Evolutionary conservation across 30 jellyfish, hydroid and myxozoan species (phyloP), one percentile per base, ranked within the genome.

Genomic region (Phacellophora camtschatica): DNA sequence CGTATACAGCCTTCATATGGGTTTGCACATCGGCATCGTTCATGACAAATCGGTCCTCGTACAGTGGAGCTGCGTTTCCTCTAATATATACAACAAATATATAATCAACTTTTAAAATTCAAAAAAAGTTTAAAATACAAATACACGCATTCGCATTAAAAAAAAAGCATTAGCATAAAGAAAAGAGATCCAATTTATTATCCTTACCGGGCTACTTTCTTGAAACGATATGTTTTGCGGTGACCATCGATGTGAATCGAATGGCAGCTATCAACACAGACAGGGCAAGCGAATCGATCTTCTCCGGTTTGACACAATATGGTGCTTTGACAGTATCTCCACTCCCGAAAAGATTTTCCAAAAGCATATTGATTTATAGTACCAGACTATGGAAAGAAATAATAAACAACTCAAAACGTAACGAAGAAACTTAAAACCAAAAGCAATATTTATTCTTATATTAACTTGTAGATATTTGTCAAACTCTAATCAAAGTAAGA

Each of bases 151-250:
- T n/a, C n/a, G n/a, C n/a, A n/a, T n/a, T n/a, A n/a, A n/a, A n/a
- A n/a, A n/a, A n/a, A n/a, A n/a, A n/a, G n/a, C n/a, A n/a, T n/a
- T n/a, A n/a, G n/a, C n/a, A n/a, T n/a, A n/a, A n/a, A n/a, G n/a
- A n/a, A n/a, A n/a, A n/a, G n/a, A n/a, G n/a, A n/a, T n/a, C n/a
- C n/a, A n/a, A n/a, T 24, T 20, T 24, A 58, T 31, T 42, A 63
- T 5, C 16, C 35, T 46, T 71, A 48, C 73, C 85, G 73, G 5
- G 85, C 48, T 31, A 71, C 85, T 50, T 27, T 48, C 61, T 71
- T 71, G 48, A 70, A 70, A n/a, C 84, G 71, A 71, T 71, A 71
- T 36, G 85, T 71, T 71, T 71, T 71, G 32, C 85, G 69, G 43
- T 46, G 85, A 27, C 74, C 59, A 71, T 34, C 85, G 48, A 50